Base-by-base conservation (phyloP, 23 tunicate genomes). In the Halocynthia aurantium region DNA sequence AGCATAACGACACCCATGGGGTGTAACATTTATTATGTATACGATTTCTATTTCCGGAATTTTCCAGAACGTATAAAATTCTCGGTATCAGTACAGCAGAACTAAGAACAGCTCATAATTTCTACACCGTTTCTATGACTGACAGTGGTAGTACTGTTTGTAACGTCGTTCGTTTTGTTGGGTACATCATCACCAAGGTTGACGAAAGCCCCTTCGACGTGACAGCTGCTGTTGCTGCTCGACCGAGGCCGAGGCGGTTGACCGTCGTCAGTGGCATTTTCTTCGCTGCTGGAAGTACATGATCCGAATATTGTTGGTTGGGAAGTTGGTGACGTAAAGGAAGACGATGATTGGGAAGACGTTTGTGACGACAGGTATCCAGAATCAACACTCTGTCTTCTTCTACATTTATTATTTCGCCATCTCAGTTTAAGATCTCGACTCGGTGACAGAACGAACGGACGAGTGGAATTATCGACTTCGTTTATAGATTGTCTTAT, bases 41-140 rank as follows among this genome's bases (percentile, higher is more conserved):
- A 31, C 44, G 44, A 31, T 31, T 0, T 31, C 44, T 31, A 31
- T 31, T 31, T 31, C 44, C 44, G 44, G 44, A 31, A 31, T 31
- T 31, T 4, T 31, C 44, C 44, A 31, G 44, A 31, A 31, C 44
- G 44, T 31, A 31, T 31, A 31, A 31, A 31, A 31, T 31, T 31
- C 44, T 31, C 44, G 4, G 44, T 31, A 31, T 31, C 44, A 31
- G 64, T 58, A 13, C 64, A 58, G 17, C 0, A 44, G 13, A 72
- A 58, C 60, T 76, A 84, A 8, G 89, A 84, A 71, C 89, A 84
- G 67, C 83, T 84, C 20, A 84, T 77, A 49, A 84, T 67, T 70
- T 73, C 88, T 52, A 84, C 71, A 4, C 40, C 77, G 71, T 67
- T 77, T 50, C 70, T 44, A 51, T 70, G 81, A n/a, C 78, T 20